Base-by-base conservation (phyloP, 2,113 vertebrate species). In the Grammomys surdaster region DNA sequence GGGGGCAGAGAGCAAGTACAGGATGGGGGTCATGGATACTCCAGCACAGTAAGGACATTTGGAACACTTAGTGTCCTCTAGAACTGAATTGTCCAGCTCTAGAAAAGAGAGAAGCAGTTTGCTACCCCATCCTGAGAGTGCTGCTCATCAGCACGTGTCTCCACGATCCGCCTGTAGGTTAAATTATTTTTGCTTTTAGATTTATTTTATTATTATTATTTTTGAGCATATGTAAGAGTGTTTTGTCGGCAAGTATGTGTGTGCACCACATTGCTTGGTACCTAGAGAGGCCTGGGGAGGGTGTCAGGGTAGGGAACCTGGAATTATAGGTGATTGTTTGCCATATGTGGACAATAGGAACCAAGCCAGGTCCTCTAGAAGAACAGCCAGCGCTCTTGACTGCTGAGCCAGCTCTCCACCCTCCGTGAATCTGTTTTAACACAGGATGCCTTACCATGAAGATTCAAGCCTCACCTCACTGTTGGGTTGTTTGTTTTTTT, bases 81-180 rank as follows among this genome's bases (percentile, higher is more conserved):
- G 77, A 28, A 67, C 14, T 7, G 56, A 86, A 67, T 14, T n/a
- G 26, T 60, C 54, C 56, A 1, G 60, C 60, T 84, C 69, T 51
- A 91, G 40, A 69, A 89, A 91, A 96, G 43, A 84, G 65, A 92
- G 60, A 76, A 82, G 13, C 58, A 70, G 40, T 12, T 36, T 65
- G 67, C 26, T 54, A 75, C 26, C 20, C 46, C 14, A 40, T 33
- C 26, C 36, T 14, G 20, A 28, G 46, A 2, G 16, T 22, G 11
- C 7, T 2, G 43, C 40, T 40, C 40, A 36, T 54, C 19, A 31
- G 4, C 22, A 6, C 0, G 2, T 48, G 17, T 28, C 51, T 54
- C 36, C 19, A 14, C 6, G 7, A 46, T 46, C 69, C 36, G 40
- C 86, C 69, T 40, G 31, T 72, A 72, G 20, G 48, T 88, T 28